Percentiles rank a stretch among this genome's conserved stretches.
These are phyloP conservation scores for Siniperca chuatsi DNA, from an alignment of 2,113 vertebrate species.

Conservation along the genomic window DNA sequence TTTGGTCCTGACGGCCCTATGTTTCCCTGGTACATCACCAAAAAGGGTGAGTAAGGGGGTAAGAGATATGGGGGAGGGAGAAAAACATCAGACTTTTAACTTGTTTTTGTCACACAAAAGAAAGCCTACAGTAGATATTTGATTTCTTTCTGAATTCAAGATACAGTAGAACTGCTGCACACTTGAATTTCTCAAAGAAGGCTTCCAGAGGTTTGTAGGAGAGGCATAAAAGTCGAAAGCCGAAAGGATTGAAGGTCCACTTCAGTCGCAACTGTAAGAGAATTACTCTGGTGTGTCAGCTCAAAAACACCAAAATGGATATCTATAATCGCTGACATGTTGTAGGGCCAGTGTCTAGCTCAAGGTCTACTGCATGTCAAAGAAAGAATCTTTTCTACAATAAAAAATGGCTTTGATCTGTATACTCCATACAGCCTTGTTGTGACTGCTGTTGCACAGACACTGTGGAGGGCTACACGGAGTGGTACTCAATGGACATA, in stretches of 20 bases:
- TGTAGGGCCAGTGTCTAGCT: background rate
- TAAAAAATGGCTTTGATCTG: conserved; percentile 20
- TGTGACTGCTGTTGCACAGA: conserved; percentile 7
- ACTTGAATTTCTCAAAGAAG: background rate
- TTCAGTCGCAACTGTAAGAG: background rate
- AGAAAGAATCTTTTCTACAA: conserved; percentile 2
- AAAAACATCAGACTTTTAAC: conserved; percentile 23
- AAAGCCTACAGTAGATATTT: background rate
- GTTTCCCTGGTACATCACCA: conserved; percentile 86
- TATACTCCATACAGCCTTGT: background rate
- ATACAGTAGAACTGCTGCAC: background rate
- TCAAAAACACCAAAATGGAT: background rate
- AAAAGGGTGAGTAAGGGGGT: conserved; percentile 2
- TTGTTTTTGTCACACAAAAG: conserved; percentile 11
- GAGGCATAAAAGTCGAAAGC: background rate
- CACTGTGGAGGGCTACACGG: background rate
- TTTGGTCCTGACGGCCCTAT: conserved; percentile 85
- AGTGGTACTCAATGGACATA: background rate
- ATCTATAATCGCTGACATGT: background rate
- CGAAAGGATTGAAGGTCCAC: background rate
- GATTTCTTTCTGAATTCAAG: conserved; percentile 1
- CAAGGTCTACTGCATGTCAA: background rate
- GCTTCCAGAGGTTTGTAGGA: background rate
- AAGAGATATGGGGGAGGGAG: background rate
- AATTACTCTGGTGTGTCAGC: background rate